phyloP scores from a whole-genome alignment of 2,113 vertebrate species.

The Osmerus mordax region DNA sequence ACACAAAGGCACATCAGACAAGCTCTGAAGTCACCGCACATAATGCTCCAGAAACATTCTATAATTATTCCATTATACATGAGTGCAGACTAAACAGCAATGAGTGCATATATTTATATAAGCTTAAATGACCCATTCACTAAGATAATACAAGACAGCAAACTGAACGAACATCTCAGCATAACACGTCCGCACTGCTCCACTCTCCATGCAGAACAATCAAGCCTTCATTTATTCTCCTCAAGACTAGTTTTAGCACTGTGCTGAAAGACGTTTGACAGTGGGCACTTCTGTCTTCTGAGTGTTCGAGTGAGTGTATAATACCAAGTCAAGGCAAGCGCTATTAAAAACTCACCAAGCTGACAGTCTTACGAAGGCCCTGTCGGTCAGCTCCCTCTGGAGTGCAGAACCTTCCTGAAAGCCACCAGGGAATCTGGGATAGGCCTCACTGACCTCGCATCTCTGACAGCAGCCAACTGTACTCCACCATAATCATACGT shows the following conservation, averaged over 20 bases:
- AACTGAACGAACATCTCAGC: too few relatives aligned
- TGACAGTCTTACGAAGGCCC: constrained; percentile 9
- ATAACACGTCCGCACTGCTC: too few relatives aligned
- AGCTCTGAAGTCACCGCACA: neutral
- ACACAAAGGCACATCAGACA: constrained; percentile 1
- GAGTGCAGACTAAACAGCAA: too few relatives aligned
- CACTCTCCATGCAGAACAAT: neutral
- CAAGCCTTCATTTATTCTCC: neutral
- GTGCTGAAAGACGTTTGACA: neutral
- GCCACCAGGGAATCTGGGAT: neutral
- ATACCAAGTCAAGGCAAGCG: neutral
- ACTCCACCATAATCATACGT: neutral
- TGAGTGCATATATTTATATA: too few relatives aligned
- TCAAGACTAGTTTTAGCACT: neutral
- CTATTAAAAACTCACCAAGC: constrained; percentile 10
- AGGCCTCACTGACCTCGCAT: neutral
- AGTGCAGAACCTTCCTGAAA: constrained; percentile 30
- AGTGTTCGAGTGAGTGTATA: neutral
- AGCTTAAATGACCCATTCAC: too few relatives aligned
- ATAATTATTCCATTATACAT: too few relatives aligned
- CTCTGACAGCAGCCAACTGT: neutral
- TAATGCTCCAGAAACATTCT: too few relatives aligned
- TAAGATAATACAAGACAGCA: too few relatives aligned
- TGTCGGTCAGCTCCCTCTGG: constrained; percentile 26
- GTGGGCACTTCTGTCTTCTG: neutral